These are phyloP conservation scores for Andricus grossulariae DNA, from an alignment of 1,140 invertebrate genomes.

Conservation along the genomic window DNA sequence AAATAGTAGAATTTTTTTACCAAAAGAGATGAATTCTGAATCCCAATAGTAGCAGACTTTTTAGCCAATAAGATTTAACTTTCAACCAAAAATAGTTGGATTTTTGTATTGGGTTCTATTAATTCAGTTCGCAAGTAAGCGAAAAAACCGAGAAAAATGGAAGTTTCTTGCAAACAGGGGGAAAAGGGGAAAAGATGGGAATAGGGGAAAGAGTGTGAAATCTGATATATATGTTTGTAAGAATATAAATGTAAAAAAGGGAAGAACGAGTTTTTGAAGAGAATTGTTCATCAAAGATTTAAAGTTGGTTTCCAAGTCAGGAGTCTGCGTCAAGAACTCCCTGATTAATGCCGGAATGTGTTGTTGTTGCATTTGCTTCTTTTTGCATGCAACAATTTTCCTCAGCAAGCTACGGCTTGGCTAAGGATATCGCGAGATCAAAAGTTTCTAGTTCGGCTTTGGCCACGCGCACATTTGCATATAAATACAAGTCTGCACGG, in stretches of 20 bases:
- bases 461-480: conserved; percentile 59
- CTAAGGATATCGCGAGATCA: conserved; percentile 38
- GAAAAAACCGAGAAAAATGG: too few species aligned
- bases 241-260: neutral
- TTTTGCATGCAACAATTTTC: conserved; percentile 4
- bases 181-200: too few species aligned
- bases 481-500: conserved; percentile 63
- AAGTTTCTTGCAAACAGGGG: too few species aligned
- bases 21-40: too few species aligned
- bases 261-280: neutral
- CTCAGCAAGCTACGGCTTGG: conserved; percentile 23
- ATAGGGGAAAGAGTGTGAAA: too few species aligned
- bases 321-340: conserved; percentile 15
- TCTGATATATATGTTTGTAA: too few species aligned
- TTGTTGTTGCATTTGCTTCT: conserved; percentile 17
- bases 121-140: too few species aligned
- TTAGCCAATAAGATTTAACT: too few species aligned
- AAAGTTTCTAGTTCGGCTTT: conserved; percentile 42
- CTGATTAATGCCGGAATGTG: conserved; percentile 25
- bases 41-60: too few species aligned
- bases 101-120: too few species aligned
- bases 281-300: neutral
- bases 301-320: neutral
- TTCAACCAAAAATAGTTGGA: too few species aligned
- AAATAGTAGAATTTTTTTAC: too few species aligned